A percentile compares a stretch with the other conserved stretches of the same genome.
These are phyloP conservation scores for Campoletis sonorensis DNA, from an alignment of 1,140 invertebrate genomes.

Conservation along the genomic window DNA sequence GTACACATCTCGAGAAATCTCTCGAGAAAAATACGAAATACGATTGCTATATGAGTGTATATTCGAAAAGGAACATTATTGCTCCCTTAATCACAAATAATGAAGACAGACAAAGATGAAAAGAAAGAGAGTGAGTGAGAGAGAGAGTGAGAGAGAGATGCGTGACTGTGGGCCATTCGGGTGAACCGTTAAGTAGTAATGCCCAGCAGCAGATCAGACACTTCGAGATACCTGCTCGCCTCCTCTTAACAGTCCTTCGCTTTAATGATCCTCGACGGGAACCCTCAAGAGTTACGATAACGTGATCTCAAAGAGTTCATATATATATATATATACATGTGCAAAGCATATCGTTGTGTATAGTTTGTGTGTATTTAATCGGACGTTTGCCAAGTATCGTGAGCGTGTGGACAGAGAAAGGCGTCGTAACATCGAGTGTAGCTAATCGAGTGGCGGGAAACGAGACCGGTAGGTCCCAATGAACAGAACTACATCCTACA, in stretches of 20 bases:
- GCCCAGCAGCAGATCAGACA: slow-evolving; percentile 42
- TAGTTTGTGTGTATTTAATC: neutral
- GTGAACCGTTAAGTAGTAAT: slow-evolving; percentile 35
- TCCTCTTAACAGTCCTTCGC: slow-evolving; percentile 34
- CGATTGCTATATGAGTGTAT: too few species aligned
- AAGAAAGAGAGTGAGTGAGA: neutral
- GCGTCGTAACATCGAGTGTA: slow-evolving; percentile 38
- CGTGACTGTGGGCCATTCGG: slow-evolving; percentile 27
- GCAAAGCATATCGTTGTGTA: neutral
- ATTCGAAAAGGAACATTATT: neutral
- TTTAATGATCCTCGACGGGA: slow-evolving; percentile 31
- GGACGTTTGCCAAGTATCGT: neutral
- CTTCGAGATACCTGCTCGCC: slow-evolving; percentile 19
- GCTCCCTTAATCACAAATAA: neutral
- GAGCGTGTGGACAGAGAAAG: slow-evolving; percentile 22
- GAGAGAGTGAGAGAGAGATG: neutral
- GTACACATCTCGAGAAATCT: too few species aligned
- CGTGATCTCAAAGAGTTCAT: neutral
- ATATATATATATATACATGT: slow-evolving; percentile 20
- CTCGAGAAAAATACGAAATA: too few species aligned
- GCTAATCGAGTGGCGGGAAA: slow-evolving; percentile 31
- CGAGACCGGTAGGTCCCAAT: slow-evolving; percentile 18
- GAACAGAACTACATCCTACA: slow-evolving; percentile 6
- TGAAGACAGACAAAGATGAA: neutral
- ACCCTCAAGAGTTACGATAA: slow-evolving; percentile 39